Evolutionary conservation across 2,797 vertebrate species (phyloP), one percentile per base, ranked within the genome.

Genomic region (Spatula clypeata): DNA sequence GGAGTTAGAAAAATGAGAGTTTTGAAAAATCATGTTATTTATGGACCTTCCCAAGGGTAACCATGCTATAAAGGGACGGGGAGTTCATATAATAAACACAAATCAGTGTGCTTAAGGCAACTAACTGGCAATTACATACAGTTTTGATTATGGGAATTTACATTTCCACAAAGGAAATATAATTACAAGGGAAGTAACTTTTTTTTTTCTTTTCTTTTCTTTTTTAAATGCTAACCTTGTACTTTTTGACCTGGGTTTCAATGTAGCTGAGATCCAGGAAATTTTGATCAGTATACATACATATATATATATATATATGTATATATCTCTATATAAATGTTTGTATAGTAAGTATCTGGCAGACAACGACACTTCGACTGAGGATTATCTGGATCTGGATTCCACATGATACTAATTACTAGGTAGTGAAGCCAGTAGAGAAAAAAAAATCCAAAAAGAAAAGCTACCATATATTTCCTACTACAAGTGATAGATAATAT

Each of bases 141-240:
- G 58, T 93, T 97, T 94, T 88, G 94, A 95, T 97, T 96, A 88
- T 87, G 90, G 86, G 88, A 92, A 95, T 96, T 94, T 95, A 86
- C 62, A 93, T 94, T 97, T 96, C 72, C 72, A 84, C 62, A 90
- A 87, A 94, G 55, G 71, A 97, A 88, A 74, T 93, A 93, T 79
- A 97, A 96, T 91, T 93, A 88, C 40, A 93, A 91, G 62, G 57
- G 61, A 96, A 85, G 13, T 20, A 77, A 62, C 0, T 24, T 92
- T 92, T 65, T 42, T 38, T 3, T 20, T 36, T 51, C 34, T 53
- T 51, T 23, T n/a, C 54, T 49, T 53, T 51, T 42, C 17, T 36
- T 23, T 40, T 67, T 49, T 53, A 42, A 19, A 57, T 94, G 54
- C 23, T 93, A 87, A 34, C 57, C 55, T 92, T 94, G 38, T 90